Evolutionary conservation across 92 coral and sea anemone species (phyloP).

Genomic region (Zoanthus gigantus): DNA sequence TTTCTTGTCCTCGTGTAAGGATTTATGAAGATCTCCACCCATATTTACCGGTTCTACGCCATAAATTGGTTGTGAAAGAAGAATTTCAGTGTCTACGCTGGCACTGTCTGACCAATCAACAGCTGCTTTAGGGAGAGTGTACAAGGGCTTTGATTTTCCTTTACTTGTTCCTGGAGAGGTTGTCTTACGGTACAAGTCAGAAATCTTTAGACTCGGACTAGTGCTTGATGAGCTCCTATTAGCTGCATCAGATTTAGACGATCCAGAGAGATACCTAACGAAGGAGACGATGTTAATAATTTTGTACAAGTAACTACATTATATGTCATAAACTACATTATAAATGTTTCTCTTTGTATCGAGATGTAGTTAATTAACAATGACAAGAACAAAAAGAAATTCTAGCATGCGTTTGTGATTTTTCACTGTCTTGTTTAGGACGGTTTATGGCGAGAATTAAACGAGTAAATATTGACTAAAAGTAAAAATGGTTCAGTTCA

Average conservation of each 20-base stretch:
- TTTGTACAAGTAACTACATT: too few species aligned
- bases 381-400: too few species aligned
- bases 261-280: constrained; percentile 39
- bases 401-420: too few species aligned
- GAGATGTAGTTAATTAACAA: too few species aligned
- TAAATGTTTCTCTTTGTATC: too few species aligned
- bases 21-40: constrained; percentile 91
- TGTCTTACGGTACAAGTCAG: constrained; percentile 68
- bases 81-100: constrained; percentile 91
- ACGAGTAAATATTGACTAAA: too few species aligned
- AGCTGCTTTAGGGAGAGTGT: constrained; percentile 31
- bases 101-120: constrained; percentile 87
- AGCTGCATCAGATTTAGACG: constrained; percentile 55
- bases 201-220: constrained; percentile 70
- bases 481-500: too few species aligned
- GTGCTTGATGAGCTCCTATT: constrained; percentile 46
- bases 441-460: too few species aligned
- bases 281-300: too few species aligned
- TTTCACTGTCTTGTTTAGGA: too few species aligned
- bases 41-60: constrained; percentile 92
- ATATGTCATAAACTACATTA: too few species aligned
- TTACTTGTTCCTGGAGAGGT: constrained; percentile 53
- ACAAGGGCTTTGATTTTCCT: constrained; percentile 37
- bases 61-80: constrained; percentile 89
- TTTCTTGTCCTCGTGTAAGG: constrained; percentile 80